Conservation (phyloP, 2,888 invertebrate species). For the Nebria brevicollis region DNA sequence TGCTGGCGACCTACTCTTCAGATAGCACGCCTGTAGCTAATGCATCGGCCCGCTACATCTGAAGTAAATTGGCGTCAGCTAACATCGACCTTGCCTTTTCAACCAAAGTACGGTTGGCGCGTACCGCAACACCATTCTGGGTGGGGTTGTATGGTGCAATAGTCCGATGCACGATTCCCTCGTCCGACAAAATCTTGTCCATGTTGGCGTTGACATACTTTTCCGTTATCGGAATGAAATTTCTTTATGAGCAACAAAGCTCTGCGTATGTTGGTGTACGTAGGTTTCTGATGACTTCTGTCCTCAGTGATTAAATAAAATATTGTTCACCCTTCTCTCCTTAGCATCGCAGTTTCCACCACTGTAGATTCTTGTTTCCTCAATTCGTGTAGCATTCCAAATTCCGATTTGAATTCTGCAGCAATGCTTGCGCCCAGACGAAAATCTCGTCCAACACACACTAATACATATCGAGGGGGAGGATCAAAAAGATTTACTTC, state of each 20-base stretch:
- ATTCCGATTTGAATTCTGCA: slow-evolving; percentile 56
- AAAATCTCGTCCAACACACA: slow-evolving; percentile 63
- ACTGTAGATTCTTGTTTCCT: slow-evolving; percentile 49
- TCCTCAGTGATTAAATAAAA: slow-evolving; percentile 68
- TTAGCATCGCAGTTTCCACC: slow-evolving; percentile 61
- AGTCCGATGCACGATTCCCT: slow-evolving; percentile 54
- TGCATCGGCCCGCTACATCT: too few relatives aligned
- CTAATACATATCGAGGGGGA: slow-evolving; percentile 60
- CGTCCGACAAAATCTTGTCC: slow-evolving; percentile 48
- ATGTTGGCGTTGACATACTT: slow-evolving; percentile 49
- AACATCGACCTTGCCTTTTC: too few relatives aligned
- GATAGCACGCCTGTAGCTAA: too few relatives aligned
- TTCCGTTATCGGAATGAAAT: slow-evolving; percentile 53
- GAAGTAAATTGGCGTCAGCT: too few relatives aligned
- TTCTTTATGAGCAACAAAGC: too few relatives aligned
- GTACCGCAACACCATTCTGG: too few relatives aligned
- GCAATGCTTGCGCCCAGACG: slow-evolving; percentile 64
- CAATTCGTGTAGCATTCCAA: slow-evolving; percentile 8
- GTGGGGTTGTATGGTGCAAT: slow-evolving; percentile 52
- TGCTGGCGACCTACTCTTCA: too few relatives aligned
- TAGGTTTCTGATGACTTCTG: slow-evolving; percentile 63
- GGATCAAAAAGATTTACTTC: slow-evolving; percentile 58
- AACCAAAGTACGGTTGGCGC: too few relatives aligned
- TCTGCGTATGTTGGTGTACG: slow-evolving; percentile 50
- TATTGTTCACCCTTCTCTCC: slow-evolving; percentile 59